Conservation (phyloP, 2,888 invertebrate species). For the Eilema griseolum region DNA sequence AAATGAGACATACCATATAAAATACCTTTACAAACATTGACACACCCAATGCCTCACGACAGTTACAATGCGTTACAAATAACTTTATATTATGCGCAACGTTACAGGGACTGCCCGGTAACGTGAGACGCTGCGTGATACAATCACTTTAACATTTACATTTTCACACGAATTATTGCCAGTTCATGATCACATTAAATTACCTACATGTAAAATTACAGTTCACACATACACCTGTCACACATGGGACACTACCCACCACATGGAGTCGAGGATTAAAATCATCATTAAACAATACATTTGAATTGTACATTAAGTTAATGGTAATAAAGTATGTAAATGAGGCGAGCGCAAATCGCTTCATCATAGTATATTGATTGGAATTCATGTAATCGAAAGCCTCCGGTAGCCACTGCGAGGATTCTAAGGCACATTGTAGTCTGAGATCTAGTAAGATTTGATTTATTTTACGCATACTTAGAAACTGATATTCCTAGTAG, state of each 20-base stretch:
- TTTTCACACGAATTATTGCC: constrained; percentile 48
- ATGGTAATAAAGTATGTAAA: not conserved
- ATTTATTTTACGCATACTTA: not conserved
- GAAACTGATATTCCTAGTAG: too few relatives aligned
- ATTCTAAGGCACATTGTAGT: not conserved
- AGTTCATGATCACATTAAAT: constrained; percentile 33
- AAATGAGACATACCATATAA: not conserved
- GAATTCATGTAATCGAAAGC: not conserved
- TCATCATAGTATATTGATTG: not conserved
- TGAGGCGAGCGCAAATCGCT: not conserved
- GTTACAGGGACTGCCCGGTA: constrained; percentile 1
- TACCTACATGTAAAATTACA: constrained; percentile 6
- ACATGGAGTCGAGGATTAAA: not conserved
- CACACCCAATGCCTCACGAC: constrained; percentile 34
- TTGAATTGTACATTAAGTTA: not conserved
- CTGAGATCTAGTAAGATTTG: not conserved
- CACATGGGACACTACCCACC: not conserved
- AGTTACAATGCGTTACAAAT: constrained; percentile 1
- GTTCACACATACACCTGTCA: not conserved
- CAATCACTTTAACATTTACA: not conserved
- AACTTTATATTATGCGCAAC: not conserved
- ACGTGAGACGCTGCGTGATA: constrained; percentile 12
- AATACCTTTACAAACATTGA: constrained; percentile 28
- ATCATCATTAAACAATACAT: not conserved
- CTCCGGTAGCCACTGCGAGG: not conserved